Base-by-base conservation (phyloP, 2,888 invertebrate species). In the Philereme vetulata region DNA sequence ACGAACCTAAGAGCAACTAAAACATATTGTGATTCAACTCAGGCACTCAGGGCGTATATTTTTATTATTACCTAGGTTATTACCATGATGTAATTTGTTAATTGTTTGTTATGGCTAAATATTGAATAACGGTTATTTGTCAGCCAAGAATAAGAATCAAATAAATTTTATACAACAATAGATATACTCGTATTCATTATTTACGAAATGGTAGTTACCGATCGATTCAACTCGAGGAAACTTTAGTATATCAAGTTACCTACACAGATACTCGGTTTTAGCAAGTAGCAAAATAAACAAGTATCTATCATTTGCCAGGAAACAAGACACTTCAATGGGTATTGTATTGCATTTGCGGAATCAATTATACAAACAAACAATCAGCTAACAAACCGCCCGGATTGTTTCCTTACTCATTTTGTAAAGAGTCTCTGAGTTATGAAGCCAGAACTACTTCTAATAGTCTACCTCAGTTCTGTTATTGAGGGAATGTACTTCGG, bases 401-500 rank as follows among this genome's bases (percentile, higher is more conserved):
- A 21, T 21, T 21, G 21, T 9, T 5, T 45, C 33, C 34, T 53
- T 56, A 62, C 5, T 55, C 51, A 60, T 42, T 51, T 44, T 10
- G 49, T 47, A 43, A 11, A 45, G 8, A 21, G 34, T 45, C 10
- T 32, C 47, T 45, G 45, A 46, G 47, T 51, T 7, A 62, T 62
- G 62, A 76, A 76, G 76, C 66, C 59, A 11, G 51, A 54, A 32
- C 6, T 71, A 3, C 38, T 82, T 7, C 4, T 82, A 3, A 54
- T 81, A 8, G 50, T 78, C 43, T 78, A 70, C 46, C 56, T 77
- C 9, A 44, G 79, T 0, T 67, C 72, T 45, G 40, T 72, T 48
- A 74, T 79, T n/a, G 72, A 77, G 6, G 64, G 79, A 0, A 51
- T 73, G 57, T 86, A 85, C 56, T 88, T 84, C 52, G 85, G 80